phyloP scores from a whole-genome alignment of 2,113 vertebrate genomes.

The Fulmarus glacialis region DNA sequence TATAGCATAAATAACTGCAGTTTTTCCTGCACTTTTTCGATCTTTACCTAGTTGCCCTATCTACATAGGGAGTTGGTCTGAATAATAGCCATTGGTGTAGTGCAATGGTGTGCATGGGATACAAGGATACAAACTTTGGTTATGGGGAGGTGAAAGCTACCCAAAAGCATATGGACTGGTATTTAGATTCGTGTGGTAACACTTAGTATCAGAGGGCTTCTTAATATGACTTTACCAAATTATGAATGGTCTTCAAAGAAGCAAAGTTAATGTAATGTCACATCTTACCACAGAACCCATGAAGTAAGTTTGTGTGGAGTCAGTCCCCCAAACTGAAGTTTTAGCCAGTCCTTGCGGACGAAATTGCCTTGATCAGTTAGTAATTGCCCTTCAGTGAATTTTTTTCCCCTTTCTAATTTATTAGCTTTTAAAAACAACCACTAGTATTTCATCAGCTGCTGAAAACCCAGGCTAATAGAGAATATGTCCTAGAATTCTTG shows the following conservation, averaged over 20 bases:
- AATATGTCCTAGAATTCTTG: slow-evolving; percentile 15
- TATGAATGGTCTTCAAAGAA: background rate
- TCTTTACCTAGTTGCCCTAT: background rate
- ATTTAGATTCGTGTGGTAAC: background rate
- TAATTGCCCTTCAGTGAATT: background rate
- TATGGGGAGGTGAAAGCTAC: background rate
- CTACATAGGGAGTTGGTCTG: background rate
- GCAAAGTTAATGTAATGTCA: background rate
- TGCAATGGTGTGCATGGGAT: background rate
- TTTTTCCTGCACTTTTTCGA: background rate
- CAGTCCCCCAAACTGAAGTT: background rate
- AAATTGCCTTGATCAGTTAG: background rate
- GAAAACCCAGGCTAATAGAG: background rate
- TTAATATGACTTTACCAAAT: background rate
- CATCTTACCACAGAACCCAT: rapidly evolving
- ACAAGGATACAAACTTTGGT: background rate
- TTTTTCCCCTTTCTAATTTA: background rate
- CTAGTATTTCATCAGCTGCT: slow-evolving; percentile 40
- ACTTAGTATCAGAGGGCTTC: background rate
- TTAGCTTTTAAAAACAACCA: background rate
- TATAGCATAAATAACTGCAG: background rate
- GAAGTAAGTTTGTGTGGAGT: background rate
- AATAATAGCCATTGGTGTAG: background rate
- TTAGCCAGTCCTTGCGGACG: background rate
- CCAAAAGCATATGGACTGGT: background rate